phyloP scores from a whole-genome alignment of 2,113 vertebrate species.

The cattle (Bos taurus) region DNA sequence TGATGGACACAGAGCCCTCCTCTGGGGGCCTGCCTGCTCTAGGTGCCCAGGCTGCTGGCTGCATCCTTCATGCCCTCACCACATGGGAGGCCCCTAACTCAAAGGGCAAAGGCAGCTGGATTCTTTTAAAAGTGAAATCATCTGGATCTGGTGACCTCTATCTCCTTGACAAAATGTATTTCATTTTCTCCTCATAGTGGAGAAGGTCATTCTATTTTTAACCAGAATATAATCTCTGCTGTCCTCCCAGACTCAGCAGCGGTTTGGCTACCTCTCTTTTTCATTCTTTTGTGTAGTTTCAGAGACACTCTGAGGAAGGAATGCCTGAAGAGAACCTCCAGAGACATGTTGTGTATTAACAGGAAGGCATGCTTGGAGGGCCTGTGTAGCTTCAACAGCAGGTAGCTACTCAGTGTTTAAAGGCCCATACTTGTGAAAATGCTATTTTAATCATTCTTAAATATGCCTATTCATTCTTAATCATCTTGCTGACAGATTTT shows the following conservation, averaged over 20 bases:
- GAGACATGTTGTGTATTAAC: background rate
- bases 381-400: background rate
- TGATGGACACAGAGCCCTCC: background rate
- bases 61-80: background rate
- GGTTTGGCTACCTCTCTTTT: slow-evolving; percentile 31
- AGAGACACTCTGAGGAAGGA: background rate
- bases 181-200: slow-evolving; percentile 40
- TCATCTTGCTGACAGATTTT: slow-evolving; percentile 48
- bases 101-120: slow-evolving; percentile 29
- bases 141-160: slow-evolving; percentile 32
- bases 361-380: background rate
- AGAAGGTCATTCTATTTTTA: slow-evolving; percentile 65
- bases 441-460: slow-evolving; percentile 59
- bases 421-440: slow-evolving; percentile 5
- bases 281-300: slow-evolving; percentile 37
- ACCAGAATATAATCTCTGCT: slow-evolving; percentile 46
- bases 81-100: background rate
- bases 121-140: slow-evolving; percentile 50
- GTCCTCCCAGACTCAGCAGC: background rate
- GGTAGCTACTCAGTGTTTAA: slow-evolving; percentile 2
- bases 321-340: slow-evolving; percentile 2
- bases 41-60: background rate
- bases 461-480: slow-evolving; percentile 35
- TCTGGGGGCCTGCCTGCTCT: background rate
- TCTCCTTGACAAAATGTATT: slow-evolving; percentile 56